A percentile compares a stretch with the other conserved stretches of the same genome.
These are phyloP conservation scores for Epizoanthus rinbou DNA, from an alignment of 92 coral and sea anemone genomes.

Conservation along the genomic window DNA sequence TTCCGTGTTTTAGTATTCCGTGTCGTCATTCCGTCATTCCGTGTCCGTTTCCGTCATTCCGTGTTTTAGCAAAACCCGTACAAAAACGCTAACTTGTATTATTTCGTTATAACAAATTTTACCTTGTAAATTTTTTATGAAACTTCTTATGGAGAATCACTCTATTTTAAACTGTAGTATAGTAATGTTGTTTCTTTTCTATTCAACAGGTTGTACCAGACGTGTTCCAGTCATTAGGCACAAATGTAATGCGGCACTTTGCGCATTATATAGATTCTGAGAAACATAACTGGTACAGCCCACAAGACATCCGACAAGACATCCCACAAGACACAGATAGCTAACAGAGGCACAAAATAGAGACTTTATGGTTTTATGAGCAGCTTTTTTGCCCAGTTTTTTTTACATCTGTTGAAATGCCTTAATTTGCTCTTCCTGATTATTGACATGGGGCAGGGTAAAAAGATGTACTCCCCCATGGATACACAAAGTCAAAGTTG, in stretches of 20 bases:
- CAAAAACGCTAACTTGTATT: too few relatives aligned
- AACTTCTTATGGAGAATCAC: too few relatives aligned
- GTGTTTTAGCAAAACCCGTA: too few relatives aligned
- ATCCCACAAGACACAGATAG: background rate
- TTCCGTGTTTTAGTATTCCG: too few relatives aligned
- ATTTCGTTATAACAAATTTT: too few relatives aligned
- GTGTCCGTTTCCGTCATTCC: too few relatives aligned
- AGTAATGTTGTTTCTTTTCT: background rate
- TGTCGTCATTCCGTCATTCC: too few relatives aligned
- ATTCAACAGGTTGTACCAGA: conserved; percentile 78
- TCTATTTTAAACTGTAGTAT: too few relatives aligned
- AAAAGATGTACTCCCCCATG: background rate
- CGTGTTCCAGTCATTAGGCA: conserved; percentile 60
- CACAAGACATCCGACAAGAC: background rate
- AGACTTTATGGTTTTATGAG: background rate
- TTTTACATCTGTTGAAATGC: background rate
- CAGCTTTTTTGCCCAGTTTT: background rate
- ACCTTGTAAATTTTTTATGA: too few relatives aligned
- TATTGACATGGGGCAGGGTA: too few relatives aligned
- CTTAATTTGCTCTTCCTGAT: too few relatives aligned
- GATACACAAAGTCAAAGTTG: background rate
- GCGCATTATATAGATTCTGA: conserved; percentile 54
- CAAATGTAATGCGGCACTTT: conserved; percentile 66
- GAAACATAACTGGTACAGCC: conserved; percentile 64
- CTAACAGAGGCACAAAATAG: background rate